phyloP scores from a whole-genome alignment of 2,888 invertebrate species.

The Harpagoxenus sublaevis region DNA sequence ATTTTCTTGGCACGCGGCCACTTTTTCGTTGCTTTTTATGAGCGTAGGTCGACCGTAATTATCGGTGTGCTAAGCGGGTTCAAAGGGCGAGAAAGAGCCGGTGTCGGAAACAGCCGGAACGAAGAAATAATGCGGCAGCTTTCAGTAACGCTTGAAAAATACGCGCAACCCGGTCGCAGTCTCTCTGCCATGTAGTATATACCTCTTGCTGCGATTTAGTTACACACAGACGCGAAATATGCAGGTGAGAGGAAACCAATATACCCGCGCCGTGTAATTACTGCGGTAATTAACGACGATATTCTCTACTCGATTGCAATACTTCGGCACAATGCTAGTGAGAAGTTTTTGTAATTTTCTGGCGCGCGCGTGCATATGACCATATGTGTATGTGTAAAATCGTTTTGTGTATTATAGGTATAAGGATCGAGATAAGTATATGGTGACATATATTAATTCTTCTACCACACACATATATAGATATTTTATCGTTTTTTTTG shows the following conservation, averaged over 20 bases:
- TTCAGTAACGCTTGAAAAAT: constrained; percentile 47
- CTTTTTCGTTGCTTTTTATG: constrained; percentile 28
- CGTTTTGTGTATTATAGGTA: neutral
- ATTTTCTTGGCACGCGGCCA: constrained; percentile 42
- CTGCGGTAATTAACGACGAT: constrained; percentile 44
- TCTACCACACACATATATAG: neutral
- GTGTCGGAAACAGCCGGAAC: constrained; percentile 31
- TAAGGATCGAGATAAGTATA: too few relatives aligned
- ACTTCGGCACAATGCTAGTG: constrained; percentile 4
- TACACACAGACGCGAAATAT: constrained; percentile 20
- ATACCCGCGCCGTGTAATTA: constrained; percentile 39
- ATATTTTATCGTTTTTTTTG: neutral
- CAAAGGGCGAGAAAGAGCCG: constrained; percentile 60
- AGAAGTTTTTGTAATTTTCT: constrained; percentile 11
- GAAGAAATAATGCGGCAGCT: constrained; percentile 32
- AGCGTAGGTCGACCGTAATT: constrained; percentile 58
- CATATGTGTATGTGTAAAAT: neutral
- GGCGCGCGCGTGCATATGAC: too few relatives aligned
- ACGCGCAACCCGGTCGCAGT: constrained; percentile 1
- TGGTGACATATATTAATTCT: neutral
- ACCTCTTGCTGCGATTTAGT: constrained; percentile 36
- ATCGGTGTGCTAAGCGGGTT: constrained; percentile 60
- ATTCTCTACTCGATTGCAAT: constrained; percentile 20
- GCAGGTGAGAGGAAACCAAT: constrained; percentile 24
- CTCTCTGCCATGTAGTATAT: neutral